These are phyloP conservation scores for Condylura cristata DNA, from an alignment of 2,113 vertebrate species.

Conservation along the genomic window DNA sequence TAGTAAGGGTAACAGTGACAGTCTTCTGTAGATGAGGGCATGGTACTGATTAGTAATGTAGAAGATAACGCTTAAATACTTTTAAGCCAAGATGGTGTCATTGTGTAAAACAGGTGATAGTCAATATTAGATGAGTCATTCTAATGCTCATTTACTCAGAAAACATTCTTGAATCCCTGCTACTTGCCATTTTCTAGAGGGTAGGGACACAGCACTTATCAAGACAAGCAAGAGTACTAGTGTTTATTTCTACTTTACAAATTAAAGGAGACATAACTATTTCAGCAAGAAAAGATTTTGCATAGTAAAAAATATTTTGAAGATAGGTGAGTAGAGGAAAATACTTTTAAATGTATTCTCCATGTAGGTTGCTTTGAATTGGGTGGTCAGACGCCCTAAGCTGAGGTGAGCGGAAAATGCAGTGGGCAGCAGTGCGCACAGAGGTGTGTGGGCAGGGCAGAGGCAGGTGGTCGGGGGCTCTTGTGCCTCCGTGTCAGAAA, in stretches of 20 bases:
- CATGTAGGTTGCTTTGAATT: background rate
- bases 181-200: background rate
- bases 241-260: background rate
- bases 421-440: rapidly evolving
- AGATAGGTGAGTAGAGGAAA: background rate
- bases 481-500: background rate
- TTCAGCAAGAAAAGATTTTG: background rate
- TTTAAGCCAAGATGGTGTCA: background rate
- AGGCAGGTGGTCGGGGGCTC: background rate
- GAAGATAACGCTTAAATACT: background rate
- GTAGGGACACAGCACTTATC: background rate
- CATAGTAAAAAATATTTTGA: background rate
- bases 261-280: background rate
- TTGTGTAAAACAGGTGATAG: background rate
- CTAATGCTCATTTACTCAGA: background rate
- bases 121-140: background rate
- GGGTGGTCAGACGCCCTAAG: background rate
- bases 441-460: background rate
- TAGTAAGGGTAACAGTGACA: background rate
- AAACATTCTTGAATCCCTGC: background rate
- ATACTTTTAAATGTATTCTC: background rate
- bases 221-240: background rate
- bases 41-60: background rate
- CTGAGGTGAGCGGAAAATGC: background rate
- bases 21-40: background rate